phyloP scores from a whole-genome alignment of 2,113 vertebrate genomes.

The Fukomys damarensis region DNA sequence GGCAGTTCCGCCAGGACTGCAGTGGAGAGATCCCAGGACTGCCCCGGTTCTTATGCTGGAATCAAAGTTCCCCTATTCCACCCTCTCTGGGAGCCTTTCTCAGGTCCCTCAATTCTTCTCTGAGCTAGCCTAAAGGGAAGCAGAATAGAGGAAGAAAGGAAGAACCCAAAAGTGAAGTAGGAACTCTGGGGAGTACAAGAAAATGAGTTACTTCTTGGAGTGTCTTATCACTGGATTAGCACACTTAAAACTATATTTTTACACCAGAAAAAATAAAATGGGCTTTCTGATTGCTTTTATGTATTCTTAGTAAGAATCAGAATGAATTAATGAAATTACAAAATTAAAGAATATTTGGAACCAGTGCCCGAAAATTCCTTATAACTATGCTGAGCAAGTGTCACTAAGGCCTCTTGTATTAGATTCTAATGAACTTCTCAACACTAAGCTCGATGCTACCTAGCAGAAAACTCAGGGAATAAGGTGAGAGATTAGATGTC shows the following conservation, averaged over 20 bases:
- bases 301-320: conserved; percentile 9
- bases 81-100: background rate
- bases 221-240: background rate
- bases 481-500: background rate
- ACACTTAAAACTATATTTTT: background rate
- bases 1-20: conserved; percentile 71
- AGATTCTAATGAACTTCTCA: background rate
- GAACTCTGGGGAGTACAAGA: background rate
- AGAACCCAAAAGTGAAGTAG: background rate
- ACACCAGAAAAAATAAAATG: background rate
- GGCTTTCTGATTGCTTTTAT: background rate
- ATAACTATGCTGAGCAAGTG: background rate
- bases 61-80: background rate
- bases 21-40: conserved; percentile 62
- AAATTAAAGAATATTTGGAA: background rate
- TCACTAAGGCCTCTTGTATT: background rate
- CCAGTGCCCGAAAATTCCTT: background rate
- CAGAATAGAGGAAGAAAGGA: background rate
- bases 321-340: background rate
- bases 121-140: background rate
- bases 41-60: conserved; percentile 66
- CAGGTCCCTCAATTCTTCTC: background rate
- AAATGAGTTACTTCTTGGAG: background rate
- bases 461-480: background rate
- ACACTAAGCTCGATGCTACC: background rate